These are phyloP conservation scores for Eupeodes corollae DNA, from an alignment of 1,140 invertebrate genomes.

Conservation along the genomic window DNA sequence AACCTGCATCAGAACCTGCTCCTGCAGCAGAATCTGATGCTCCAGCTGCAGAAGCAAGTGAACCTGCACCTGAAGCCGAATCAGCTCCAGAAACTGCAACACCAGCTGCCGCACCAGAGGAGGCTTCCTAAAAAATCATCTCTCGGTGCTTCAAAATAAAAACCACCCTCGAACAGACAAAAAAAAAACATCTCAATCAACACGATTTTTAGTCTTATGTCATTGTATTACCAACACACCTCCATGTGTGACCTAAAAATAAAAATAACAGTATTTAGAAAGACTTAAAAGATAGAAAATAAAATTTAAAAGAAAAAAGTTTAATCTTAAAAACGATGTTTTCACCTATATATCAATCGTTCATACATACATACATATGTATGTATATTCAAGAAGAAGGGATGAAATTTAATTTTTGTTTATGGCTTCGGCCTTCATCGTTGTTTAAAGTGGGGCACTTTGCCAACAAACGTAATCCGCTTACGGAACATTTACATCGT, in stretches of 20 bases:
- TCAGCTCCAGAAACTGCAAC: background rate
- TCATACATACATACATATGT: too few relatives aligned
- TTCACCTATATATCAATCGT: too few relatives aligned
- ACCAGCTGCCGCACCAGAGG: background rate
- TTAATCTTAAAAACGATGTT: too few relatives aligned
- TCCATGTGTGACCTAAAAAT: background rate
- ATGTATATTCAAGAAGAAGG: too few relatives aligned
- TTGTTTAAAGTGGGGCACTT: background rate
- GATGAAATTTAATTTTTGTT: too few relatives aligned
- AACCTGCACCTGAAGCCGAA: background rate
- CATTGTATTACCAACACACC: too few relatives aligned
- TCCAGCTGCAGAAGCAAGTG: background rate
- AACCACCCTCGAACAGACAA: too few relatives aligned
- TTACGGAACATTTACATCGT: background rate
- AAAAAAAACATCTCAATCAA: too few relatives aligned
- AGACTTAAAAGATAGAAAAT: background rate
- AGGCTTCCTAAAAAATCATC: background rate
- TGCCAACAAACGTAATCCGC: conserved; percentile 2
- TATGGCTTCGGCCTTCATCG: background rate
- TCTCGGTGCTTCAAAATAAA: too few relatives aligned
- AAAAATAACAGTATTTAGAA: background rate
- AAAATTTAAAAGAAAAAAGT: too few relatives aligned
- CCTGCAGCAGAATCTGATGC: background rate
- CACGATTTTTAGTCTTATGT: too few relatives aligned
- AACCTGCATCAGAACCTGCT: background rate